These are phyloP conservation scores for Bombyx mandarina DNA, from an alignment of 1,140 invertebrate genomes.

Conservation along the genomic window DNA sequence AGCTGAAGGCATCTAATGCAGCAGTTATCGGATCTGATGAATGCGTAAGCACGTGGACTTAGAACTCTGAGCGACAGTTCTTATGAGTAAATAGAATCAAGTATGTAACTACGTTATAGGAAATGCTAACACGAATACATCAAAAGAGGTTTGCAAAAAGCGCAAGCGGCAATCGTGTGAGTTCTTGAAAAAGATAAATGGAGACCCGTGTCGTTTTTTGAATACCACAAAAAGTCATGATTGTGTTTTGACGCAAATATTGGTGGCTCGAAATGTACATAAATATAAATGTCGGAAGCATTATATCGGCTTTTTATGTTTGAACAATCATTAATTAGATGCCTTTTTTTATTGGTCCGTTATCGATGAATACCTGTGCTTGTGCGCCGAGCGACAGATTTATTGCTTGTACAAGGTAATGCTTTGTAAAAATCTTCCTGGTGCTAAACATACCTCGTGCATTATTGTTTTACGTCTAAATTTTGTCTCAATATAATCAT, in stretches of 20 bases:
- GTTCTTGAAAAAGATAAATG: conserved; percentile 30
- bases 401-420: conserved; percentile 48
- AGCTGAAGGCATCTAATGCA: no score
- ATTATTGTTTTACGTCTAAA: conserved; percentile 24
- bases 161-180: conserved; percentile 21
- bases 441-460: conserved; percentile 28
- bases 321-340: conserved; percentile 56
- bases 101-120: conserved; percentile 20
- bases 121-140: conserved; percentile 28
- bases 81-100: no score
- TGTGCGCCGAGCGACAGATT: conserved; percentile 50
- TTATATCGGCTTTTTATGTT: conserved; percentile 31
- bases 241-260: conserved; percentile 23
- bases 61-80: no score
- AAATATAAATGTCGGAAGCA: conserved; percentile 40
- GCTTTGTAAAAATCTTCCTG: conserved; percentile 42
- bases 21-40: no score
- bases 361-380: conserved; percentile 38
- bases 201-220: conserved; percentile 28
- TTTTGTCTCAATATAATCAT: conserved; percentile 1
- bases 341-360: conserved; percentile 43
- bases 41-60: no score
- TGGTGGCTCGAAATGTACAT: conserved; percentile 29
- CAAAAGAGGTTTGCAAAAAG: conserved; percentile 37
- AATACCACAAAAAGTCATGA: conserved; percentile 26